Evolutionary conservation across 2,113 vertebrate species (phyloP), one percentile per base, ranked within the genome.

Genomic region (Amblyornis subalaris): DNA sequence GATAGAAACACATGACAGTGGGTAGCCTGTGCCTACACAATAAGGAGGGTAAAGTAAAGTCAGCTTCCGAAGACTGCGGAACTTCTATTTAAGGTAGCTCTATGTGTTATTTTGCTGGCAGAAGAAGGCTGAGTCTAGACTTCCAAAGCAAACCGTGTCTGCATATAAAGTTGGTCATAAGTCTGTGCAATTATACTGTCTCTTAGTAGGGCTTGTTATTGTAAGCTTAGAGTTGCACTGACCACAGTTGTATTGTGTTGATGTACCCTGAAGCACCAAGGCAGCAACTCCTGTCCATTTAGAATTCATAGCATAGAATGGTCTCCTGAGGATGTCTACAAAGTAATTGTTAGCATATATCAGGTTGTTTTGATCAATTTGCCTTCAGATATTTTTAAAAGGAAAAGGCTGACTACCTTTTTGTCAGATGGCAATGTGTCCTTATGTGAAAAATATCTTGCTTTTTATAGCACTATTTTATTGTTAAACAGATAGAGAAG

Each of bases 361-460:
- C 85, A 85, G 81, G n/a, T 42, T 93, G 65, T 75, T 96, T 91
- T 95, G 87, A 94, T 93, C 88, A 85, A 87, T 93, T 95, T 95
- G 51, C 81, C 81, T 89, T 91, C 88, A 94, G 92, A 91, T 91
- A 91, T 72, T 31, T 89, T 88, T 75, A 90, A 94, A 95, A 89
- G 12, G 25, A 92, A n/a, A 78, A 54, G 23, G n/a, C 50, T 89
- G 70, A 75, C 77, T 89, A 38, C 44, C 7, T 53, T 80, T 84
- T 72, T 73, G 31, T 58, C 62, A 50, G 60, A 47, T 66, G 65
- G 36, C 28, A 61, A 66, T 4, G 0, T 65, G 40, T 20, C 50
- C n/a, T 65, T 57, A 40, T 36, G 26, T 89, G 74, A 81, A 94
- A 82, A 93, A 85, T 64, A n/a, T 40, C 11, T n/a, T 78, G 28